Base-by-base conservation (phyloP, 2,888 invertebrate species). In the Drosophila paranaensis region DNA sequence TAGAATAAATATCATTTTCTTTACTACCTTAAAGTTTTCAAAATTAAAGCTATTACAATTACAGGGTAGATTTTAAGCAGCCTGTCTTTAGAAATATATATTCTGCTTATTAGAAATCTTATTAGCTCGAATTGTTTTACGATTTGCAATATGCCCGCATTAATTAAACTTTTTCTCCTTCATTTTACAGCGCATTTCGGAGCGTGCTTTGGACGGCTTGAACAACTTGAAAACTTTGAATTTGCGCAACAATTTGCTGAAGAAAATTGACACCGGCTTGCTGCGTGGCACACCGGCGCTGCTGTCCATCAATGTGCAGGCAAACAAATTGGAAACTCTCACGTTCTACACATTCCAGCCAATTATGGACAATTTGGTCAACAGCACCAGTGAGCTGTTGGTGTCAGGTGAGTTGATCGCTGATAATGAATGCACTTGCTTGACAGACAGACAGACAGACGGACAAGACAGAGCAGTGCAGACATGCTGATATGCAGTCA, bases 171-270 rank as follows among this genome's bases (percentile, higher is more conserved):
- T 20, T 20, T 62, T 58, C n/a, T 35, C 4, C 6, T 43, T 66
- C 27, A 46, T 6, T 45, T 88, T 79, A 60, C 93, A 95, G 93
- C 95, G 95, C 90, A 95, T 97, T 81, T 95, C 96, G 13, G 95
- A 96, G 85, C 94, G 96, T 66, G 97, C 97, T 25, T 95, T 97
- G 88, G 95, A 95, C 71, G 97, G 97, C 0, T 93, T 97, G 89
- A 95, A 95, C 72, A 95, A 95, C 90, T 94, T 97, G 77, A 94
- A 94, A 89, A 95, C 95, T 82, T 93, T 97, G 79, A 95, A 95
- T 88, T 94, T 97, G 65, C 95, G 96, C 89, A 95, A 96, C 89
- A 97, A 97, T 94, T 95, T 95, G 88, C 94, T 97, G 62, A 95
- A 95, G 55, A 93, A 94, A 50, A 94, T 97, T 74, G 95, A 96